These are phyloP conservation scores for Chromobotia macracanthus DNA, from an alignment of 2,797 vertebrate species.

Conservation along the genomic window DNA sequence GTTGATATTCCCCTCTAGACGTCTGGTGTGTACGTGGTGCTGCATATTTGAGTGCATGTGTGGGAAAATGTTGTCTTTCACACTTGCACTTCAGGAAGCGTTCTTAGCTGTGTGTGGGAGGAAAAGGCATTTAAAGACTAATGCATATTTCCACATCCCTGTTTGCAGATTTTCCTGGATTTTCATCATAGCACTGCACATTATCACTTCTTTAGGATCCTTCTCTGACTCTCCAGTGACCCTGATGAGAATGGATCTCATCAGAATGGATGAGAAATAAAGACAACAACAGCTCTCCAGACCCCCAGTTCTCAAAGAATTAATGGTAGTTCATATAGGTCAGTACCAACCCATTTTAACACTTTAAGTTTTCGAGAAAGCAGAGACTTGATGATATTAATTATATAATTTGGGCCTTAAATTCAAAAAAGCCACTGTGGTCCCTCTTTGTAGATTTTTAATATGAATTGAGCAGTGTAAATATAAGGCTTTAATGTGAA, in stretches of 20 bases:
- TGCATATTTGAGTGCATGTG: neutral
- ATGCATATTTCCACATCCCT: slow-evolving; percentile 24
- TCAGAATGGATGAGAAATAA: too few relatives aligned
- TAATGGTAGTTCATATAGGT: neutral
- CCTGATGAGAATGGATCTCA: slow-evolving; percentile 4
- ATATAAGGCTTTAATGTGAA: neutral
- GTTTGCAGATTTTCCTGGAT: slow-evolving; percentile 47
- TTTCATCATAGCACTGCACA: slow-evolving; percentile 64
- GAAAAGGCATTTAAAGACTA: slow-evolving; percentile 36
- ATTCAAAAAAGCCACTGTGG: too few relatives aligned
- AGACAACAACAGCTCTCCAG: neutral
- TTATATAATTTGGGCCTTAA: too few relatives aligned
- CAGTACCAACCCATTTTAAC: neutral
- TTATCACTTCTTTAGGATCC: slow-evolving; percentile 61
- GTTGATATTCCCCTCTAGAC: slow-evolving; percentile 57
- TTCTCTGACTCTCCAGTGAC: slow-evolving; percentile 14
- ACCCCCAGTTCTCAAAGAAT: neutral
- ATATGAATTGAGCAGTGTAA: neutral
- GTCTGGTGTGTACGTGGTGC: slow-evolving; percentile 27
- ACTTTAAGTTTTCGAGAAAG: too few relatives aligned
- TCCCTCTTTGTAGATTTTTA: neutral
- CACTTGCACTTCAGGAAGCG: slow-evolving; percentile 49
- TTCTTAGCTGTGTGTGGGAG: slow-evolving; percentile 23
- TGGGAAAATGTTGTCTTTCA: slow-evolving; percentile 41
- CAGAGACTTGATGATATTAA: too few relatives aligned